Evolutionary conservation across 2,113 vertebrate species (phyloP).

Genomic region (Aptenodytes forsteri): DNA sequence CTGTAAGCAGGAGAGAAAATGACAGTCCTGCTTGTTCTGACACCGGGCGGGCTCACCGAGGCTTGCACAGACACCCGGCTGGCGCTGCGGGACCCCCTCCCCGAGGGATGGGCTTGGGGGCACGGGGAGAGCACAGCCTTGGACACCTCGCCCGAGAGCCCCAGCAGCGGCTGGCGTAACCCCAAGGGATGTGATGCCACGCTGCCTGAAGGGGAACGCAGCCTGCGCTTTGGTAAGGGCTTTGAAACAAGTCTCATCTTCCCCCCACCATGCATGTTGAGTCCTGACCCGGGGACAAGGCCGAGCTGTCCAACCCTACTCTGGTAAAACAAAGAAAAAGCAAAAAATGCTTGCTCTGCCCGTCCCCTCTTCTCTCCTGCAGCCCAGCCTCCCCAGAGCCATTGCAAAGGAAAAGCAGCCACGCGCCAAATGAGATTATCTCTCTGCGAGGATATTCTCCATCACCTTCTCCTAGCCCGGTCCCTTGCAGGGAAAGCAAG

Average conservation of each 20-base stretch:
- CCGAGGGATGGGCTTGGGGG: not conserved
- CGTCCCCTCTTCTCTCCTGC: not conserved
- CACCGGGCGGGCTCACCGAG: not conserved
- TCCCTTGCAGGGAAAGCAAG: not conserved
- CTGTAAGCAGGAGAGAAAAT: constrained; percentile 78
- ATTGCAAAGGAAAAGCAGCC: not conserved
- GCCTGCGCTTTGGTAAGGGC: not conserved
- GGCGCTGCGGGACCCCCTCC: constrained; percentile 7
- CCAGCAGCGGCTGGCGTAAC: not conserved
- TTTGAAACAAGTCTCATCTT: not conserved
- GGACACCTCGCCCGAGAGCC: not conserved
- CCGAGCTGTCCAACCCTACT: not conserved
- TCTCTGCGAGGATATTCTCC: not conserved
- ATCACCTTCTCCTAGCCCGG: not conserved
- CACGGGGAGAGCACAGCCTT: not conserved
- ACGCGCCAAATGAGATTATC: accelerated
- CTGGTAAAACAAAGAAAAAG: not conserved
- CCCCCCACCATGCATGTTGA: not conserved
- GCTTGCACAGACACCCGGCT: not conserved
- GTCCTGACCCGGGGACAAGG: not conserved
- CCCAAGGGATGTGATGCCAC: not conserved
- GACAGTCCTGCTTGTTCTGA: constrained; percentile 71
- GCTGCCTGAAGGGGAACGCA: not conserved
- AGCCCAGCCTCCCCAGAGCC: not conserved
- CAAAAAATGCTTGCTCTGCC: not conserved